A percentile compares a stretch with the other conserved stretches of the same genome.
Conservation (phyloP, 2,797 vertebrate genomes). For the Gephyroberyx darwinii region DNA sequence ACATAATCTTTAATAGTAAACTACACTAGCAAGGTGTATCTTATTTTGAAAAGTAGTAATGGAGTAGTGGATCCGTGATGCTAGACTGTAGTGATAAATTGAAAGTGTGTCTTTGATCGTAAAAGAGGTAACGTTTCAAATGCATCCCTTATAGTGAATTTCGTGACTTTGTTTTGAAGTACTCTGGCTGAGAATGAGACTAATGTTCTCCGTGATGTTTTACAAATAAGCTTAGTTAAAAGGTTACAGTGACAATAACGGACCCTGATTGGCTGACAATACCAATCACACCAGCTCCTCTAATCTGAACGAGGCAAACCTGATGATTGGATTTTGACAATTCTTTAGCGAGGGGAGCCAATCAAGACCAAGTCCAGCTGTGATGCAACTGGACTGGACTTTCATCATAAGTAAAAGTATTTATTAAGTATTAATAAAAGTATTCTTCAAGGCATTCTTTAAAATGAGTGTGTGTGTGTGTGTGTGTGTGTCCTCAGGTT, state of each 20-base stretch:
- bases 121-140: neutral
- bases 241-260: too few species aligned
- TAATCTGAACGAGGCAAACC: neutral
- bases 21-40: neutral
- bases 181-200: neutral
- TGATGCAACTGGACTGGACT: too few species aligned
- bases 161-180: neutral
- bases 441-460: too few species aligned
- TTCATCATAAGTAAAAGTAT: too few species aligned
- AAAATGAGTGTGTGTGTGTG: neutral
- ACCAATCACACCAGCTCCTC: too few species aligned
- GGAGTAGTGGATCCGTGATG: neutral
- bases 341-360: neutral
- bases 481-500: conserved; percentile 80
- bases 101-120: neutral
- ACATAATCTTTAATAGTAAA: neutral
- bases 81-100: conserved; percentile 1
- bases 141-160: neutral
- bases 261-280: neutral
- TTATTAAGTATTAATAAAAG: too few species aligned
- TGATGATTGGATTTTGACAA: neutral
- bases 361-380: too few species aligned
- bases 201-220: neutral
- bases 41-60: conserved; percentile 18
- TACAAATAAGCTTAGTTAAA: too few species aligned